These are phyloP conservation scores for Hylaeus anthracinus DNA, from an alignment of 1,140 invertebrate species.

Conservation along the genomic window DNA sequence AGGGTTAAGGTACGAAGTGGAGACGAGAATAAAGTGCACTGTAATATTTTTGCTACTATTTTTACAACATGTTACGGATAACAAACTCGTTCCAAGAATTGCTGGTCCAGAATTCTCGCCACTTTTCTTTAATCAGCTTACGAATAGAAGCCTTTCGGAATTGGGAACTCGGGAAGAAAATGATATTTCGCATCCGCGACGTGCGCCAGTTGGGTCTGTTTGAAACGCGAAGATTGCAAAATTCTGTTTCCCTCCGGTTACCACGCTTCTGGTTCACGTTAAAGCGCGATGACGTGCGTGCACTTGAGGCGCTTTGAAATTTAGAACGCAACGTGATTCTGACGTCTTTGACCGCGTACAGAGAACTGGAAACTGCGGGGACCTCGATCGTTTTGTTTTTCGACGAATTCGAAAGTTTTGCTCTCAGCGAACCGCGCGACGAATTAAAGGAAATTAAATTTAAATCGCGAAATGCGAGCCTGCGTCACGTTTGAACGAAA, in stretches of 20 bases:
- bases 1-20: too few species aligned
- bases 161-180: too few species aligned
- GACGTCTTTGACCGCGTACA: background rate
- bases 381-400: background rate
- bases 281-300: background rate
- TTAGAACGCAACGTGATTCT: slow-evolving; percentile 13
- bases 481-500: background rate
- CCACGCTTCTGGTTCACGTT: background rate
- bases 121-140: background rate
- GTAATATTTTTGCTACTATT: too few species aligned
- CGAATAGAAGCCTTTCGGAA: background rate
- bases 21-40: too few species aligned
- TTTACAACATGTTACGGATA: too few species aligned
- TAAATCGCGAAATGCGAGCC: background rate
- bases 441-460: background rate
- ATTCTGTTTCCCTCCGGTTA: background rate
- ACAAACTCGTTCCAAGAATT: too few species aligned
- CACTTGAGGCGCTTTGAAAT: slow-evolving; percentile 30
- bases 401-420: background rate
- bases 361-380: background rate
- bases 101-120: too few species aligned
- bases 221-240: background rate
- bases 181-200: background rate
- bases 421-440: background rate
- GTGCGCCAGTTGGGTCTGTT: background rate